A percentile compares a stretch with the other conserved stretches of the same genome.
These are phyloP conservation scores for Pomatorhinus ruficollis DNA, from an alignment of 2,113 vertebrate species.

Conservation along the genomic window DNA sequence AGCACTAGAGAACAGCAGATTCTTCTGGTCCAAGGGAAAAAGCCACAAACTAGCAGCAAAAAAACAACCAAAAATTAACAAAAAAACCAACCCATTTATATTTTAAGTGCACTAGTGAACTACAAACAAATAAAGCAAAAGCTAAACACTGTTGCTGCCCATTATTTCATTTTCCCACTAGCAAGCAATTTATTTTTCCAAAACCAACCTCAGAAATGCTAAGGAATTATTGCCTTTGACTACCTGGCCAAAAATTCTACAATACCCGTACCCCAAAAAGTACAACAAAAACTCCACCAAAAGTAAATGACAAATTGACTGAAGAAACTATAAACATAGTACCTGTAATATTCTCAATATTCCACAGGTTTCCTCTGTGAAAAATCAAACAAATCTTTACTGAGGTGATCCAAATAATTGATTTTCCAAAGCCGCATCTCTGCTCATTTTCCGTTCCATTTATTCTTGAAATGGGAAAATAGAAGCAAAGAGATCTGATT, in stretches of 20 bases:
- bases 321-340: background rate
- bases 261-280: accelerated
- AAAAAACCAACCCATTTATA: accelerated
- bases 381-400: background rate
- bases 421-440: accelerated
- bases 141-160: background rate
- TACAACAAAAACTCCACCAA: background rate
- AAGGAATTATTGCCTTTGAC: background rate
- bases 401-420: background rate
- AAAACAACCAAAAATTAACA: background rate
- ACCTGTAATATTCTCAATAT: background rate
- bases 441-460: background rate
- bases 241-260: background rate
- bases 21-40: background rate
- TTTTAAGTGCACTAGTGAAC: background rate
- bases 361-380: background rate
- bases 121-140: background rate
- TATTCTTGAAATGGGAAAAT: background rate
- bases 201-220: background rate
- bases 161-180: background rate
- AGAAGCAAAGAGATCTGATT: background rate
- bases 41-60: background rate
- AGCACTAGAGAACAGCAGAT: background rate
- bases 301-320: background rate
- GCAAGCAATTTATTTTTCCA: background rate